These are phyloP conservation scores for Trilocha varians DNA, from an alignment of 2,888 invertebrate species.

Conservation along the genomic window DNA sequence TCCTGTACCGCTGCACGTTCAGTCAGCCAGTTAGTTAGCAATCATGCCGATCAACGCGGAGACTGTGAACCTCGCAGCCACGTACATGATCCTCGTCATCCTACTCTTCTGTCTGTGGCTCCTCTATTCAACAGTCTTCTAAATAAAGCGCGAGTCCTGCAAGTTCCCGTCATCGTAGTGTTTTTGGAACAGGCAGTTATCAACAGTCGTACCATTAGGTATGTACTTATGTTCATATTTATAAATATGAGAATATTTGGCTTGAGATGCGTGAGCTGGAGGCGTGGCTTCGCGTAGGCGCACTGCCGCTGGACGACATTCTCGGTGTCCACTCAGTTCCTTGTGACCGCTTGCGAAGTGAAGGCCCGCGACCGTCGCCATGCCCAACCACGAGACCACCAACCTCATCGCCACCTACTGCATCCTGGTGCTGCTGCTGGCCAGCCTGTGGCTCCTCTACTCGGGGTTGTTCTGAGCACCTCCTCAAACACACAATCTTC, in stretches of 20 bases:
- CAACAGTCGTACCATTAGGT: conserved; percentile 20
- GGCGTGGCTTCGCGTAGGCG: conserved; percentile 45
- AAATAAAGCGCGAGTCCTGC: conserved; percentile 17
- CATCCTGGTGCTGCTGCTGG: conserved; percentile 77
- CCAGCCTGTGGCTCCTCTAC: conserved; percentile 79
- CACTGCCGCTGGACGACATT: conserved; percentile 23
- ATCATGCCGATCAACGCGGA: conserved; percentile 73
- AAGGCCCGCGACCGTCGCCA: conserved; percentile 34
- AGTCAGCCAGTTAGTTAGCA: conserved; percentile 28
- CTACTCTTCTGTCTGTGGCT: conserved; percentile 78
- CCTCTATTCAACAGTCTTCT: conserved; percentile 75
- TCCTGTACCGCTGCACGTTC: conserved; percentile 32
- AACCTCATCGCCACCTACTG: conserved; percentile 80
- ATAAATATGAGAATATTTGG: conserved; percentile 42
- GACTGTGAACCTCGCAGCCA: conserved; percentile 78
- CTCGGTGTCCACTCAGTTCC: conserved; percentile 41
- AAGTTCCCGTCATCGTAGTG: conserved; percentile 11
- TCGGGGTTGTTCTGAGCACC: conserved; percentile 74
- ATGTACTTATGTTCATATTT: conserved; percentile 43
- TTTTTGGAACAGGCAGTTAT: conserved; percentile 29
- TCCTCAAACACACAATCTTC: not conserved
- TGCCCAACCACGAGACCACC: conserved; percentile 75
- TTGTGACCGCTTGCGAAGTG: conserved; percentile 51
- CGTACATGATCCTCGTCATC: conserved; percentile 79
- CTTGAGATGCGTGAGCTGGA: conserved; percentile 24